phyloP scores from a whole-genome alignment of 2,888 invertebrate genomes.

The Tuta absoluta region DNA sequence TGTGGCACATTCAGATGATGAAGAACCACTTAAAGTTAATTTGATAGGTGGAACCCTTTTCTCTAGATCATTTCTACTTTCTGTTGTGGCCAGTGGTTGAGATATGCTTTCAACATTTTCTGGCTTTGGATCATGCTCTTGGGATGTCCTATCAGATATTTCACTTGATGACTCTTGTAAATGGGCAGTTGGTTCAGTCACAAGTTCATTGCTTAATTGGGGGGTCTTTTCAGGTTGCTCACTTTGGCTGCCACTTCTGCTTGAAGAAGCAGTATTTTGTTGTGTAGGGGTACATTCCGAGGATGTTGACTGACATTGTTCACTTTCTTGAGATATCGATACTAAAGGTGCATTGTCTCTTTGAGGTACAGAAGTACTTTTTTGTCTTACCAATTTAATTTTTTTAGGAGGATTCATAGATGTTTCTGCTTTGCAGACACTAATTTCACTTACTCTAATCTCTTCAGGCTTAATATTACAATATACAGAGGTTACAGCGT shows the following conservation, averaged over 20 bases:
- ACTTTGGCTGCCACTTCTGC: neutral
- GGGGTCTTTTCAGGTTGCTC: neutral
- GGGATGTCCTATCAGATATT: neutral
- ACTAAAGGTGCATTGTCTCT: conserved; percentile 47
- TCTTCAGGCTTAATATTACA: conserved; percentile 69
- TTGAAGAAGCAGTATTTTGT: conserved; percentile 19
- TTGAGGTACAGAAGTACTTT: conserved; percentile 52
- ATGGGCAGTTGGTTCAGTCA: neutral
- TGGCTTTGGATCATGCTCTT: neutral
- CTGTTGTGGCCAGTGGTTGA: neutral
- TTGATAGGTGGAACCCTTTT: conserved; percentile 59
- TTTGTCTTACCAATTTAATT: conserved; percentile 76
- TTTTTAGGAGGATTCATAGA: conserved; percentile 70
- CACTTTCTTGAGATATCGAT: conserved; percentile 44
- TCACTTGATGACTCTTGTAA: conserved; percentile 7
- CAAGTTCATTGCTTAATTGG: conserved; percentile 15
- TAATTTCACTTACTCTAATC: conserved; percentile 74
- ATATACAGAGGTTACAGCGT: conserved; percentile 64
- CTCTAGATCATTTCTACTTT: conserved; percentile 37
- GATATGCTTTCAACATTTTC: neutral
- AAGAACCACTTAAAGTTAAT: conserved; percentile 47
- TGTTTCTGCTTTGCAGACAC: conserved; percentile 77
- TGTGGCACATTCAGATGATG: conserved; percentile 38
- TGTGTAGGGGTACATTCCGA: conserved; percentile 44
- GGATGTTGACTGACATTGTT: conserved; percentile 70